Percentiles rank a stretch among this genome's conserved stretches.
These are phyloP conservation scores for Anastatus disparis DNA, from an alignment of 1,140 invertebrate species.

Conservation along the genomic window DNA sequence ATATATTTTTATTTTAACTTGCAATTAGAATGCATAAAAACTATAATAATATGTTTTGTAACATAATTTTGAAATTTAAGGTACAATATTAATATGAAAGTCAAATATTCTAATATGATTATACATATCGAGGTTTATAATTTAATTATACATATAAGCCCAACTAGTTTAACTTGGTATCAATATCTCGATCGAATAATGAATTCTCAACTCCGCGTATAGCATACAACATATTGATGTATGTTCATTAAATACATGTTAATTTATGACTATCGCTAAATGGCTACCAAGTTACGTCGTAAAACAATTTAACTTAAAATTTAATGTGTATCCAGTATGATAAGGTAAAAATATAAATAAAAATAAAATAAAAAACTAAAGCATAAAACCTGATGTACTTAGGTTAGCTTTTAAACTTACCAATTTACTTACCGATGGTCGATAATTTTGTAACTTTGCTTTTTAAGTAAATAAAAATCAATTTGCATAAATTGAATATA, in stretches of 20 bases:
- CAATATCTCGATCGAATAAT: constrained; percentile 12
- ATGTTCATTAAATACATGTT: constrained; percentile 2
- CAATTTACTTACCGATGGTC: too few species aligned
- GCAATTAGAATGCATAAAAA: too few species aligned
- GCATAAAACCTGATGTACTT: not conserved
- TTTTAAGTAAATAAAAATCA: constrained; percentile 5
- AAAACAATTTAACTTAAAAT: not conserved
- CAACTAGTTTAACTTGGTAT: constrained; percentile 9
- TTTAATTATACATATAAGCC: not conserved
- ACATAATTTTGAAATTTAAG: too few species aligned
- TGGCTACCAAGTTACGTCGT: not conserved
- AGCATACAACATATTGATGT: not conserved
- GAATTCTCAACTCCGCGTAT: not conserved
- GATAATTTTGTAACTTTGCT: too few species aligned
- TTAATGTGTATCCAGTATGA: not conserved
- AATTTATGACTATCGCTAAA: constrained; percentile 2
- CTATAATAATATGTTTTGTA: too few species aligned
- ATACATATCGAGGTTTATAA: too few species aligned
- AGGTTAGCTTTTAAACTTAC: too few species aligned
- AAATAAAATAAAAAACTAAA: not conserved
- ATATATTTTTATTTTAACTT: too few species aligned
- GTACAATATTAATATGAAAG: too few species aligned
- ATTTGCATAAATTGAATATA: not conserved
- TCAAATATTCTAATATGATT: too few species aligned
- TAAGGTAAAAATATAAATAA: not conserved